These are phyloP conservation scores for Pyralis farinalis DNA, from an alignment of 2,888 invertebrate genomes.

Conservation along the genomic window DNA sequence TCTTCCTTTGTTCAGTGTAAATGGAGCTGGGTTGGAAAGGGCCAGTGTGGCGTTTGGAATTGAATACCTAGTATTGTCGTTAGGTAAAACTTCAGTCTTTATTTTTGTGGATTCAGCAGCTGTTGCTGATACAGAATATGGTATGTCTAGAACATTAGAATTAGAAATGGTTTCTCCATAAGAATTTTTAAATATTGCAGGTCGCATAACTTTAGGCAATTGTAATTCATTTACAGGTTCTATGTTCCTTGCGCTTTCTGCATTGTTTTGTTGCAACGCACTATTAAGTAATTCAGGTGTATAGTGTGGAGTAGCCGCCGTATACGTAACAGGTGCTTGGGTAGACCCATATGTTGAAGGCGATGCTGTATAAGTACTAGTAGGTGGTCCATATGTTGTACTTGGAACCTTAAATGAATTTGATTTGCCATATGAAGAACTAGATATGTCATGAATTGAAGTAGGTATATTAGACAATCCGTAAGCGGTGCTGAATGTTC, in stretches of 20 bases:
- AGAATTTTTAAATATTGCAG: conserved; percentile 64
- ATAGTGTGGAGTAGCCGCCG: conserved; percentile 39
- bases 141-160: conserved; percentile 48
- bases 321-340: conserved; percentile 36
- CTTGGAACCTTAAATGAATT: conserved; percentile 18
- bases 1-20: conserved; percentile 64
- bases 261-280: conserved; percentile 41
- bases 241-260: conserved; percentile 39
- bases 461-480: conserved; percentile 16
- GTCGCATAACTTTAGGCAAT: conserved; percentile 56
- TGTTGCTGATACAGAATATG: conserved; percentile 57
- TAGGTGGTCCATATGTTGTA: conserved; percentile 40
- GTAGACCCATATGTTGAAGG: conserved; percentile 33
- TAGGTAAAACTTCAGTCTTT: conserved; percentile 58
- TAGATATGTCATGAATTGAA: conserved; percentile 30
- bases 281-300: conserved; percentile 43
- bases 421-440: conserved; percentile 23
- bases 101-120: conserved; percentile 67
- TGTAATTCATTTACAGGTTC: conserved; percentile 43
- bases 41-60: conserved; percentile 54
- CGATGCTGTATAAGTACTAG: conserved; percentile 30
- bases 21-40: conserved; percentile 66
- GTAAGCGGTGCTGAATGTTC: conserved; percentile 19
- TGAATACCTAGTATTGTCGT: conserved; percentile 30
- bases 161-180: conserved; percentile 67